Base-by-base conservation (phyloP, 1,140 invertebrate genomes). In the Calephelis nemesis region DNA sequence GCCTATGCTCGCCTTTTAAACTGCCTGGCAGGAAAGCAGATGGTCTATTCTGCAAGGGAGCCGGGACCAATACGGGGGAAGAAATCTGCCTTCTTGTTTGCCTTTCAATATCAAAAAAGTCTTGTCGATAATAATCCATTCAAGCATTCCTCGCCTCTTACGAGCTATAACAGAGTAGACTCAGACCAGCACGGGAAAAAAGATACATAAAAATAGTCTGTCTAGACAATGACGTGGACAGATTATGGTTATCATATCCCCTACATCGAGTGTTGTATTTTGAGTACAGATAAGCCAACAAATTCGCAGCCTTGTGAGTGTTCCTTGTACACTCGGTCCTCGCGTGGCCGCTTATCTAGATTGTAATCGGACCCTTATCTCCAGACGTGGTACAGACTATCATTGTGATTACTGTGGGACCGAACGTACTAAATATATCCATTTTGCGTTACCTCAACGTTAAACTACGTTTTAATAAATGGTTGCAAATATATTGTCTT, bases 351-450 rank as follows among this genome's bases (percentile, higher is more conserved):
- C 63, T 72, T 71, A 77, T 70, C 63, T 69, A 40, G 62, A 65
- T 72, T 68, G 11, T 69, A 71, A 74, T 75, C 70, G 30, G 54
- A 62, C 47, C 64, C 52, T 76, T 80, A 81, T 81, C 78, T 75
- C 69, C 78, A 78, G 78, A 78, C 78, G 63, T 69, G 47, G 65
- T 73, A 72, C 74, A 78, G 74, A 76, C 72, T 64, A 66, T 63
- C 69, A 71, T 66, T 68, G 69, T 69, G 52, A 58, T 58, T 71
- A 47, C 47, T 54, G 42, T 69, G 67, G 65, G 69, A 69, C 72
- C 72, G 63, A 70, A 70, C 9, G 39, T 9, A 40, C 50, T 8
- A 50, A 65, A 42, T 52, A 52, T 50, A 15, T 15, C n/a, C 30
- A 3, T 9, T 47, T 15, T n/a, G 7, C 11, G 7, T 9, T 30